A percentile compares a stretch with the other conserved stretches of the same genome.
Conservation (phyloP, 2,888 invertebrate species). For the Ferrisia virgata region DNA sequence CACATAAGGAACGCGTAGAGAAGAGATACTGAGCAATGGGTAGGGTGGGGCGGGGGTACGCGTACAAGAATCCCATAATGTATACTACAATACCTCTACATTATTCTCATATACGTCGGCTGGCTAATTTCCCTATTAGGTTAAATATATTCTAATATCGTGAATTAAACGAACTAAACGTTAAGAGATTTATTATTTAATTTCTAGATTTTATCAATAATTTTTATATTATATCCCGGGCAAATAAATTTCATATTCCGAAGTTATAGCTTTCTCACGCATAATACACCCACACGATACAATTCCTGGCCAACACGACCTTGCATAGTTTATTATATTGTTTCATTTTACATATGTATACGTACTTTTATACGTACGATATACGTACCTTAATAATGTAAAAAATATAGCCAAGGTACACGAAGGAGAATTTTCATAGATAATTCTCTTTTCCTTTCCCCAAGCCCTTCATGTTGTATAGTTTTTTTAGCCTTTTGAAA, state of each 20-base stretch:
- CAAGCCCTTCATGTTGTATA: too few species aligned
- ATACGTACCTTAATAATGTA: too few species aligned
- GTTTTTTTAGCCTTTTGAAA: too few species aligned
- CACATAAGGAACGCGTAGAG: not conserved
- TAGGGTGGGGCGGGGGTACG: not conserved
- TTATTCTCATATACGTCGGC: not conserved
- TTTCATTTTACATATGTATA: not conserved
- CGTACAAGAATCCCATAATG: not conserved
- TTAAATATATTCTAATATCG: not conserved
- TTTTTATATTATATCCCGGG: constrained; percentile 18
- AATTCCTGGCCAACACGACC: not conserved
- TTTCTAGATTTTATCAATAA: constrained; percentile 12
- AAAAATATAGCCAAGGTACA: too few species aligned
- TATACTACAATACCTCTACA: too few species aligned
- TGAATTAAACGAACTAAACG: not conserved
- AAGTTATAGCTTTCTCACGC: constrained; percentile 1
- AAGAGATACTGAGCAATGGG: not conserved
- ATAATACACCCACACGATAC: constrained; percentile 10
- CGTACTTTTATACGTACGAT: not conserved
- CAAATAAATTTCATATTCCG: not conserved
- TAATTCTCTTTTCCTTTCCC: too few species aligned
- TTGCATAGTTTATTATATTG: not conserved
- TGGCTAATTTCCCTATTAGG: not conserved
- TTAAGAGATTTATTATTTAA: not conserved
- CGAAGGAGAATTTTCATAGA: not conserved